phyloP scores from a whole-genome alignment of 37 sponge, comb jelly and placozoan genomes.

The Hormiphora californensis region DNA sequence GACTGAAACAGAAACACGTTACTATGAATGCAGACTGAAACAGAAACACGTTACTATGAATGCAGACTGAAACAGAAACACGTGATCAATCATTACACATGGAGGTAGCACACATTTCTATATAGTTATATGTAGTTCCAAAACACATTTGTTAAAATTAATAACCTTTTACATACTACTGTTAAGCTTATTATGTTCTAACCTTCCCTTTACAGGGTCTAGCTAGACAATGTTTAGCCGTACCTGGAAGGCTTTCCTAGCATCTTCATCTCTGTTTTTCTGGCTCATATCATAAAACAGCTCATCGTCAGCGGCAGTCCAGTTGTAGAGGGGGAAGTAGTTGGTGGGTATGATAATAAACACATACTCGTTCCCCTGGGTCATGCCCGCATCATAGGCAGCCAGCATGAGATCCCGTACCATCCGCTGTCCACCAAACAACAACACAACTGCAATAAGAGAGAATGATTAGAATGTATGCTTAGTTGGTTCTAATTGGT shows the following conservation, averaged over 20 bases:
- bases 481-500: too few species aligned
- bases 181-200: too few species aligned
- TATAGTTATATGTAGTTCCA: too few species aligned
- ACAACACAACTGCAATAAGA: slow-evolving; percentile 20
- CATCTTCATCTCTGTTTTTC: slow-evolving; percentile 19
- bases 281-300: neutral
- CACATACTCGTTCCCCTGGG: slow-evolving; percentile 35
- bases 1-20: neutral
- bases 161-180: too few species aligned
- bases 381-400: slow-evolving; percentile 51
- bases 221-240: too few species aligned
- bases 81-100: neutral
- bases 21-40: slow-evolving; percentile 22
- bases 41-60: slow-evolving; percentile 1
- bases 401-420: slow-evolving; percentile 30
- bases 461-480: too few species aligned
- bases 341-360: slow-evolving; percentile 46
- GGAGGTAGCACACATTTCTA: neutral
- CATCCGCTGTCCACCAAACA: slow-evolving; percentile 46
- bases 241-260: slow-evolving; percentile 47
- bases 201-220: too few species aligned
- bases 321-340: slow-evolving; percentile 12
- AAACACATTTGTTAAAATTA: too few species aligned
- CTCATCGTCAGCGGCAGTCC: neutral
- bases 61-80: neutral